Evolutionary conservation across 2,888 invertebrate genomes (phyloP).

Genomic region (Caenorhabditis wallacei): DNA sequence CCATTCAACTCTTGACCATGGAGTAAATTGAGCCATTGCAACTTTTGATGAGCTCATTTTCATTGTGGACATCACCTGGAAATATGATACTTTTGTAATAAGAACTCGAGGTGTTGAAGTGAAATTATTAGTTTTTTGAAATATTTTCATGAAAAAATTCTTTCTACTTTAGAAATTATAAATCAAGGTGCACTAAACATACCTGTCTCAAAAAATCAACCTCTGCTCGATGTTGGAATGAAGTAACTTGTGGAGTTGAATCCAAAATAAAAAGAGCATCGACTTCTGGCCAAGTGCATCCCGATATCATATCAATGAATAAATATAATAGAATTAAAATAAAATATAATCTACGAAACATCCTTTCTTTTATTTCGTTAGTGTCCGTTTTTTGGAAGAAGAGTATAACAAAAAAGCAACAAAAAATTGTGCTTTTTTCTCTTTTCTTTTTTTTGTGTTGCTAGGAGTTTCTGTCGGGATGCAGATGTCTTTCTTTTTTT

Average conservation of each 20-base stretch:
- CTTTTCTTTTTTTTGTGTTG: constrained; percentile 27
- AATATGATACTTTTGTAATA: constrained; percentile 18
- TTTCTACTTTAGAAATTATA: too few species aligned
- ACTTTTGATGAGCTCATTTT: constrained; percentile 60
- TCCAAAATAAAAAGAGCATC: constrained; percentile 80
- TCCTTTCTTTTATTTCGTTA: constrained; percentile 24
- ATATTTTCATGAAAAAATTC: not conserved
- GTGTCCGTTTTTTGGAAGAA: not conserved
- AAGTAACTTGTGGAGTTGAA: constrained; percentile 74
- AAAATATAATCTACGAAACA: not conserved
- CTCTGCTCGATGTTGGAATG: constrained; percentile 71
- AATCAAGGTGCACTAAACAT: not conserved
- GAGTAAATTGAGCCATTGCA: constrained; percentile 79
- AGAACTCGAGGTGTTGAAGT: not conserved
- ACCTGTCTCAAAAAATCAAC: constrained; percentile 71
- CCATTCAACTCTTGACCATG: constrained; percentile 73
- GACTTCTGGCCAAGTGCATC: constrained; percentile 74
- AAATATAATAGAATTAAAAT: not conserved
- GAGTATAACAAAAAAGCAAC: constrained; percentile 35
- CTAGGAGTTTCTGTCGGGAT: constrained; percentile 24
- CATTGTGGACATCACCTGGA: constrained; percentile 61
- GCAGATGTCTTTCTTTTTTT: constrained; percentile 16
- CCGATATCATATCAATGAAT: not conserved
- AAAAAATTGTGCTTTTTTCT: constrained; percentile 2
- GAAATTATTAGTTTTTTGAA: too few species aligned